phyloP scores from a whole-genome alignment of 2,797 vertebrate genomes.

The Enteromius thamalakanensis region DNA sequence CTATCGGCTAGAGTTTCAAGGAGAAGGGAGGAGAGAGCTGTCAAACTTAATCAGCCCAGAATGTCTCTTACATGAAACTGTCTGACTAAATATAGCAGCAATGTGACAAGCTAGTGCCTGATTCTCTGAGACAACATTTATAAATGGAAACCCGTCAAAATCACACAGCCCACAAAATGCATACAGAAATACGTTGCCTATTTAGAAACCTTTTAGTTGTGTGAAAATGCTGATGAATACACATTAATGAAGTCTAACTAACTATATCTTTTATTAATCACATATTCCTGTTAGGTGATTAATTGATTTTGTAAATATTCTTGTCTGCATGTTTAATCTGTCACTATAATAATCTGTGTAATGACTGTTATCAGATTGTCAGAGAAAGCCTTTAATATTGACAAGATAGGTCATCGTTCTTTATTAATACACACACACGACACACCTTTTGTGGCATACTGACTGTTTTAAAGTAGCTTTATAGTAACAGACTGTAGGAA shows the following conservation, averaged over 20 bases:
- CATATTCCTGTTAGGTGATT: conserved; percentile 2
- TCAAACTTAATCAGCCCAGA: conserved; percentile 71
- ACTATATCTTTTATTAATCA: conserved; percentile 28
- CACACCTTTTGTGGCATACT: conserved; percentile 5
- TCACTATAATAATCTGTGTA: background rate
- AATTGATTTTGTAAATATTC: conserved; percentile 42
- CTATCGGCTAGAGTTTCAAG: conserved; percentile 54
- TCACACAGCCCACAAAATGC: conserved; percentile 54
- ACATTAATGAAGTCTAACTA: background rate
- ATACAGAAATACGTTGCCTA: background rate
- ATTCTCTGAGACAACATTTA: conserved; percentile 65
- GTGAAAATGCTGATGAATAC: background rate
- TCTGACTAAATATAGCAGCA: conserved; percentile 73
- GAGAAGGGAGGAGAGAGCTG: conserved; percentile 65
- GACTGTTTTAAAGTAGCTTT: conserved; percentile 11
- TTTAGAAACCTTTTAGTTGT: background rate
- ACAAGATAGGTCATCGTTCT: background rate
- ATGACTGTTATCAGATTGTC: conserved; percentile 1
- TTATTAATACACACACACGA: background rate
- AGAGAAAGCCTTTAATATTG: background rate
- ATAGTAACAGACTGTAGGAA: conserved; percentile 42
- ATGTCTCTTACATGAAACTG: conserved; percentile 67
- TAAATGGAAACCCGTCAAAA: conserved; percentile 64
- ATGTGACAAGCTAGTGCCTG: conserved; percentile 68
- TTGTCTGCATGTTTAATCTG: conserved; percentile 33